Evolutionary conservation across 2,113 vertebrate genomes (phyloP).

Genomic region (Elephas maximus): DNA sequence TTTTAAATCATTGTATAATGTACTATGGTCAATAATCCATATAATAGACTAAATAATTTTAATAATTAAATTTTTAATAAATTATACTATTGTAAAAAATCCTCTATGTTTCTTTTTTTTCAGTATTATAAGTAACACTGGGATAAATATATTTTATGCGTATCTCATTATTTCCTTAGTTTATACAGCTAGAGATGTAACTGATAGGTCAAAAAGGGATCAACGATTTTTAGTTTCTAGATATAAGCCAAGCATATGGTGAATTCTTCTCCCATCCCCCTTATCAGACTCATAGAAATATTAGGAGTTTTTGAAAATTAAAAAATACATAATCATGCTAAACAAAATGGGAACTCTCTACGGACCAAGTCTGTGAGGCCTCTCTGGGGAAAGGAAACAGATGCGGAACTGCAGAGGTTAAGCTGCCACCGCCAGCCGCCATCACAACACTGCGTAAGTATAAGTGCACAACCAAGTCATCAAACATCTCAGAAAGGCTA

Average conservation of each 20-base stretch:
- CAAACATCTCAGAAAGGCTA: conserved; percentile 5
- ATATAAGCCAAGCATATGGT: background rate
- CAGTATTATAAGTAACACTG: conserved; percentile 10
- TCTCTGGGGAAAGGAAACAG: conserved; percentile 47
- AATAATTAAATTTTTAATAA: conserved; percentile 39
- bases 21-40: conserved; percentile 49
- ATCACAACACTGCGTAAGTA: background rate
- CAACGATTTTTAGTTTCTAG: conserved; percentile 34
- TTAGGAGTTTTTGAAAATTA: background rate
- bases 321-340: background rate
- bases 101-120: conserved; percentile 18
- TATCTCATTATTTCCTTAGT: conserved; percentile 51
- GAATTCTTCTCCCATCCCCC: conserved; percentile 20
- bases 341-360: conserved; percentile 59
- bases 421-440: background rate
- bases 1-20: conserved; percentile 36
- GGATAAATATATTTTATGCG: background rate
- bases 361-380: background rate
- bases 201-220: conserved; percentile 20
- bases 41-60: conserved; percentile 18
- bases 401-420: background rate
- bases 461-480: background rate
- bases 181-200: background rate
- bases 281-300: background rate
- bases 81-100: background rate